A percentile compares a stretch with the other conserved stretches of the same genome.
Conservation (phyloP, 2,797 vertebrate genomes). For the Paguma larvata region DNA sequence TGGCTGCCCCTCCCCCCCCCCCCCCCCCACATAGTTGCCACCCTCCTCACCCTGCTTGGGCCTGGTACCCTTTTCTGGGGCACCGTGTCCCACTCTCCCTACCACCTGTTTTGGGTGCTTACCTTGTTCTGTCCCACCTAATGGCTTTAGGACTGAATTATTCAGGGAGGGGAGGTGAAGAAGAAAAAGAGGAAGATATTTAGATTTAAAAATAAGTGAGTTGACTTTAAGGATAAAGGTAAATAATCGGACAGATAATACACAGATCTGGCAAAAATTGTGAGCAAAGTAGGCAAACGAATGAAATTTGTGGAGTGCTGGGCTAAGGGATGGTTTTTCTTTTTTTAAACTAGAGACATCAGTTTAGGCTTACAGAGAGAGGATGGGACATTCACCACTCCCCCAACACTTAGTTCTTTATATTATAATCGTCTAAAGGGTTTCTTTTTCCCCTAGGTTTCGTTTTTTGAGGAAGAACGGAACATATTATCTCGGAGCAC, state of each 20-base stretch:
- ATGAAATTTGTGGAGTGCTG: not conserved
- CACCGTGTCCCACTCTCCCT: not conserved
- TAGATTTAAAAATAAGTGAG: not conserved
- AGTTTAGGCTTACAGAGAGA: constrained; percentile 31
- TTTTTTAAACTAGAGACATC: not conserved
- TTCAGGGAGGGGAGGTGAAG: not conserved
- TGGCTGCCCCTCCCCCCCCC: not conserved
- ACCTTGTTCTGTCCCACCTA: not conserved
- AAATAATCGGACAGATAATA: not conserved
- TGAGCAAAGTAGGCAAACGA: not conserved
- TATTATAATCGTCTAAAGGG: constrained; percentile 63
- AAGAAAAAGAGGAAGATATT: constrained; percentile 19
- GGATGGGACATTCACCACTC: not conserved
- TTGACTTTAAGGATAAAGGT: not conserved
- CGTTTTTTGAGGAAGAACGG: constrained; percentile 96
- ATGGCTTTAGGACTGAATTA: not conserved
- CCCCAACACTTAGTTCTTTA: not conserved
- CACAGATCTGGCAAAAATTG: not conserved
- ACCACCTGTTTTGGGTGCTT: not conserved
- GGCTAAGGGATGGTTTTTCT: not conserved
- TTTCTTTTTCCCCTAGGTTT: constrained; percentile 88
- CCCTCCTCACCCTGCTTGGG: not conserved
- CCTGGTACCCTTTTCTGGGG: not conserved
- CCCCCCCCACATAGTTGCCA: not conserved
- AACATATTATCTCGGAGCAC: constrained; percentile 92